Evolutionary conservation across 2,888 invertebrate genomes (phyloP), one percentile per base, ranked within the genome.

Genomic region (Macrosoma leucophasiata): DNA sequence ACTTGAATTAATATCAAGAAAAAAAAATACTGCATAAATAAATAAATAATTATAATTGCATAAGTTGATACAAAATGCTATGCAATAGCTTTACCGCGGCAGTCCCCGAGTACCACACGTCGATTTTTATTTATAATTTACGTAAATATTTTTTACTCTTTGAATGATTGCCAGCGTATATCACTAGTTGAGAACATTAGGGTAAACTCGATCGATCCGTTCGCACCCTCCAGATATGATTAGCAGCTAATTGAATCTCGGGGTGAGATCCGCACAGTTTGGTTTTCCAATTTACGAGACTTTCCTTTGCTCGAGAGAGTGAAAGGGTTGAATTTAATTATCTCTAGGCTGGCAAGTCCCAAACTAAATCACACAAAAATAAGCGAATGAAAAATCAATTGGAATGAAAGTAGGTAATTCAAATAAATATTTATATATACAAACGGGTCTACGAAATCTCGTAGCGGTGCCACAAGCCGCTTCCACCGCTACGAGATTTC

Each of bases 211-310:
- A 78, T 82, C 79, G 81, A 82, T 78, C 71, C 68, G 39, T 62
- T 74, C 67, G 76, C 78, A 72, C 82, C 82, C 82, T 78, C 73
- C 64, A 82, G 74, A 84, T 84, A 82, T 84, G 84, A 82, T 84
- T 84, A 84, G 76, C 68, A 68, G 68, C 77, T 82, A 82, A 84
- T 84, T 82, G 78, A 82, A 84, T 81, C 69, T 61, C 68, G 73
- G 81, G 79, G 77, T 70, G 81, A 73, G 78, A 78, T 76, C 72
- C 75, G 66, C 56, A 54, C 70, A 79, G 84, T 82, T 84, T 82
- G 82, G 82, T 84, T 82, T 82, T 82, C 79, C 76, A 82, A 82
- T 84, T 81, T 81, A 74, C 78, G 75, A 69, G 77, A 69, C 74
- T 81, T 72, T 73, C 72, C 71, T 76, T 69, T 68, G 64, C 68